Evolutionary conservation across 30 jellyfish, hydroid and myxozoan genomes (phyloP), one percentile per base, ranked within the genome.

Genomic region (Turritopsis rubra): DNA sequence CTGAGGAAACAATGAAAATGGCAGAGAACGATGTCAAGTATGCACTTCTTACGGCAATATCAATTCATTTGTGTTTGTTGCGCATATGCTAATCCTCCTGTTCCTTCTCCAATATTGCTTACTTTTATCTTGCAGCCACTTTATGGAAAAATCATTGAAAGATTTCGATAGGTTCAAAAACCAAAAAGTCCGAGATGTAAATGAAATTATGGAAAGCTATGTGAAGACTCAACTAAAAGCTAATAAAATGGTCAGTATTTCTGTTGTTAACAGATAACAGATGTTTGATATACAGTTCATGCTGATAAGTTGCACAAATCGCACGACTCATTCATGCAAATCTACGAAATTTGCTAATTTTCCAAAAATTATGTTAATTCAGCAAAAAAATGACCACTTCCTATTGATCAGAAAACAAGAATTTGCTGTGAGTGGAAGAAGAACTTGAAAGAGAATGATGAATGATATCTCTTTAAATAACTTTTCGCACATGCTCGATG

Each of bases 171-270:
- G 98, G 52, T 91, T 91, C 81, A 87, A 87, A 70, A 91, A 91
- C 85, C 98, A 91, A 70, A 91, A 91, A 75, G 98, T 91, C 68
- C 95, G 96, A 68, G 98, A 91, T 75, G 83, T 91, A 65, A 87
- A 87, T 16, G 98, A 91, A 79, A 90, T 91, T 29, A 91, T 85
- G 96, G 96, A 91, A 89, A 87, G 82, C 80, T 91, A 87, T 79
- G 91, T 91, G 66, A 87, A 86, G 85, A 83, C 83, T 88, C 98
- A 91, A 82, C 81, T 86, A 24, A 91, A 91, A 82, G 76, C 86
- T 22, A 86, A 94, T 86, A 87, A 87, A 83, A 28, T 86, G 81
- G 98, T 91, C 60, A 73, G 95, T 87, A 18, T 20, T 16, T 0
- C 16, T 75, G 19, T 30, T 75, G 19, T 16, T 72, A 24, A 19